Conservation (phyloP, 2,888 invertebrate genomes). For the Fragum whitleyi region DNA sequence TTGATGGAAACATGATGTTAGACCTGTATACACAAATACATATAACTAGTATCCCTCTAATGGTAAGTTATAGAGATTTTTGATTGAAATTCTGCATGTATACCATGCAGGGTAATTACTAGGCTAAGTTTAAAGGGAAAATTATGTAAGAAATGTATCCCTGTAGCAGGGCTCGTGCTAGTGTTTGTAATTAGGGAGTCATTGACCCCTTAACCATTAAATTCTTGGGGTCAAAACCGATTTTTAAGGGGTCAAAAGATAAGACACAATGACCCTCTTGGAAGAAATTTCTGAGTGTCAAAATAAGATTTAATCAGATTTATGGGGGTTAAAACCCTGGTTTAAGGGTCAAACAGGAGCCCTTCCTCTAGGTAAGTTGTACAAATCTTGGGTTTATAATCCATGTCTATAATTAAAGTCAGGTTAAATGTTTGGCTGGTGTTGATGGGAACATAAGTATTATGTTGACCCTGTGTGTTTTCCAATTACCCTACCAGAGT, state of each 20-base stretch:
- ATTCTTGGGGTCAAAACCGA: no score
- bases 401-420: slow-evolving; percentile 95
- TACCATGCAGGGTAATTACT: slow-evolving; percentile 96
- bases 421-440: slow-evolving; percentile 97
- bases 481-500: no score
- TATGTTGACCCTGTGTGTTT: neutral
- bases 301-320: no score
- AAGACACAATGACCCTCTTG: slow-evolving; percentile 91
- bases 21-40: slow-evolving; percentile 96
- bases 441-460: slow-evolving; percentile 92
- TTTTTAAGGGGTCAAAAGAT: no score
- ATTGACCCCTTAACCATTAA: no score
- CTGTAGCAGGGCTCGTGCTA: slow-evolving; percentile 92
- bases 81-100: slow-evolving; percentile 93
- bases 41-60: slow-evolving; percentile 86
- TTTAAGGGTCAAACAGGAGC: slow-evolving; percentile 89
- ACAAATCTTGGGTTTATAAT: slow-evolving; percentile 87
- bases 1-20: slow-evolving; percentile 94
- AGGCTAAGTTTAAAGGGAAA: slow-evolving; percentile 97
- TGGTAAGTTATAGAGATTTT: slow-evolving; percentile 76
- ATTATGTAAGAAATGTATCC: slow-evolving; percentile 95
- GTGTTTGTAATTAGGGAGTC: no score
- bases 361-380: slow-evolving; percentile 85
- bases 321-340: neutral
- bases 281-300: no score